Evolutionary conservation across 2,797 vertebrate genomes (phyloP), one percentile per base, ranked within the genome.

Genomic region (Poeciliopsis paucimaculata): DNA sequence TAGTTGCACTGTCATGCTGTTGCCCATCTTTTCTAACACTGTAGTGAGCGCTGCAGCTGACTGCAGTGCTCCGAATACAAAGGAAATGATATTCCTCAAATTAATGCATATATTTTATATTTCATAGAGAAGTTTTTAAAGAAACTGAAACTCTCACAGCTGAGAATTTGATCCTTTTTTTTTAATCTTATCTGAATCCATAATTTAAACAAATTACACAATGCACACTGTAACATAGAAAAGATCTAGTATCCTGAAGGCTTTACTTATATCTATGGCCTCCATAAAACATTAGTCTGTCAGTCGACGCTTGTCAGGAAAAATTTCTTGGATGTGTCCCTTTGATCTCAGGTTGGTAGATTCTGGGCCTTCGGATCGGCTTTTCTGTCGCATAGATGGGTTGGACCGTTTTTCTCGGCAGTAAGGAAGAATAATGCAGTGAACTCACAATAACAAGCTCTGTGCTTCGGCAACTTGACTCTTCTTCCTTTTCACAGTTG

Each of bases 151-250:
- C 79, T 80, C 57, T 89, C 84, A 90, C 82, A 85, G 77, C 71
- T 73, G 72, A 87, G 87, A 70, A 86, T 43, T 90, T 88, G 83
- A 86, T 93, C 84, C 84, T 77, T 76, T 86, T 89, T 87, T 86
- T 88, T 86, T 93, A 92, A 94, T 93, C 88, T 91, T 78, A 92
- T 92, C 88, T 92, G 89, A 94, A 94, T 94, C 85, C 77, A 90
- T 93, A 93, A 94, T 95, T 95, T 93, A 92, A 93, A 90, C 79
- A 88, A 91, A 94, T 94, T 92, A 90, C 89, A 85, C 81, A 78
- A 57, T 79, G 82, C 78, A 84, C 90, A 87, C 88, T 93, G 91
- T 91, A 90, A 90, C 85, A 57, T 64, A 84, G 72, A 87, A 88
- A 90, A 87, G 90, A 95, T 95, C 94, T 94, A 94, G 89, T 93